Percentiles rank a stretch among this genome's conserved stretches.
phyloP scores from a whole-genome alignment of 2,113 vertebrate genomes.

The Pluvianellus socialis region DNA sequence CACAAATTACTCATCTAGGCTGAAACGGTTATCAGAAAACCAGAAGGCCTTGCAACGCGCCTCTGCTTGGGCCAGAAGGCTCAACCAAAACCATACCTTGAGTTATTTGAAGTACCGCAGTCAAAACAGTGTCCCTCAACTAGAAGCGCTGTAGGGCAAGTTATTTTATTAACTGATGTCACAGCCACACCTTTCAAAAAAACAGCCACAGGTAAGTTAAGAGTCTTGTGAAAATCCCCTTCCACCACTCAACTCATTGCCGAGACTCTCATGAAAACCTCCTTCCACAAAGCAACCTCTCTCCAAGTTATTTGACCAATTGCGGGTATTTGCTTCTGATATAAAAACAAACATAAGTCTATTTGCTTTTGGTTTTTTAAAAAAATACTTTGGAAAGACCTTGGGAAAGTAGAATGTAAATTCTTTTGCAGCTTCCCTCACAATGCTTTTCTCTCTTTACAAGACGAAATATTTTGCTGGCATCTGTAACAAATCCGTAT shows the following conservation, averaged over 20 bases:
- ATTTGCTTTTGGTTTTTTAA: not conserved
- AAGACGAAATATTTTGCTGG: not conserved
- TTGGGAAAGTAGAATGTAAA: constrained; percentile 4
- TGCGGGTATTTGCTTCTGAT: not conserved
- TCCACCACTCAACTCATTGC: not conserved
- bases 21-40: not conserved
- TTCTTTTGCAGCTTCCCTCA: constrained; percentile 20
- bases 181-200: not conserved
- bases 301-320: not conserved
- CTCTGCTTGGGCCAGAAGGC: not conserved
- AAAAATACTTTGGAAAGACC: not conserved
- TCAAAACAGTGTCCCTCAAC: not conserved
- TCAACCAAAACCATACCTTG: not conserved
- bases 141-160: not conserved
- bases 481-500: constrained; percentile 15
- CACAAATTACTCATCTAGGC: not conserved
- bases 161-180: not conserved
- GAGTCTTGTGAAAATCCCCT: not conserved
- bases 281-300: not conserved
- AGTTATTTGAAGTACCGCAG: not conserved
- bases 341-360: not conserved
- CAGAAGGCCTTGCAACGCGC: not conserved
- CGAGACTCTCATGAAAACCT: not conserved
- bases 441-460: constrained; percentile 4
- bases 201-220: not conserved